Conservation (phyloP, 2,113 vertebrate genomes). For the Thunnus thynnus region DNA sequence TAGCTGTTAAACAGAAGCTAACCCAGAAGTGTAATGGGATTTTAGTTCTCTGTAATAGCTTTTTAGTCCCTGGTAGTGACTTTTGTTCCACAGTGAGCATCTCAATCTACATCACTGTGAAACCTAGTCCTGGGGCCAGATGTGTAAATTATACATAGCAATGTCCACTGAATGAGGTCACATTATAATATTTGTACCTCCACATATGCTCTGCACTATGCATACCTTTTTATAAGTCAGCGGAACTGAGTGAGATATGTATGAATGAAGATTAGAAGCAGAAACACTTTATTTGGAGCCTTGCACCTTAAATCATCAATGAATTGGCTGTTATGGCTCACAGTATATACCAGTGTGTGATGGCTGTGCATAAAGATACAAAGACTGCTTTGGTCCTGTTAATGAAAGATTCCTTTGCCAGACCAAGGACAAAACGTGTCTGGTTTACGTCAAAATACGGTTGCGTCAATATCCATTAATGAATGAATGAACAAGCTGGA, state of each 20-base stretch:
- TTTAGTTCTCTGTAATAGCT: background rate
- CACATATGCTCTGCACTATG: background rate
- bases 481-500: background rate
- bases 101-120: background rate
- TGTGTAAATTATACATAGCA: background rate
- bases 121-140: constrained; percentile 7
- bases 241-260: background rate
- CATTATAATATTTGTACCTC: background rate
- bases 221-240: background rate
- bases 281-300: background rate
- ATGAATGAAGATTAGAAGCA: background rate
- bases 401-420: constrained; percentile 19
- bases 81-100: background rate
- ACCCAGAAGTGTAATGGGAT: background rate
- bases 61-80: background rate
- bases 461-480: background rate
- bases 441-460: constrained; percentile 12
- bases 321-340: background rate
- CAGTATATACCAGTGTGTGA: background rate
- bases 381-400: constrained; percentile 23
- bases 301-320: background rate
- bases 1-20: background rate
- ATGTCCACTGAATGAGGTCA: constrained; percentile 4
- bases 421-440: background rate
- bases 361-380: background rate